Conservation (phyloP, 2,797 vertebrate species). For the Chloroceryle amazona region DNA sequence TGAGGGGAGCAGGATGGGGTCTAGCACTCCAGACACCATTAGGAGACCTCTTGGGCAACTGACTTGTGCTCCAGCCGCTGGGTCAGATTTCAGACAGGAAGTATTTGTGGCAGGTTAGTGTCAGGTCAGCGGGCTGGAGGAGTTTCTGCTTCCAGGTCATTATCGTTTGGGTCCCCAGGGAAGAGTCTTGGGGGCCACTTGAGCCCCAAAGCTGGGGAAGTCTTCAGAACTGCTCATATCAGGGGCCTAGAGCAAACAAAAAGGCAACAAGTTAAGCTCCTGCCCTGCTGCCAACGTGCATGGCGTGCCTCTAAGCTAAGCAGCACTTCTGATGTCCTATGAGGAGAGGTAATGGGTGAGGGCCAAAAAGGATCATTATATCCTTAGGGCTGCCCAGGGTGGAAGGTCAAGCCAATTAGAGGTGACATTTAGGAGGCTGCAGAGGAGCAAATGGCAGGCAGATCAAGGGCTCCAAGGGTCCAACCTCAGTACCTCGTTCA, state of each 20-base stretch:
- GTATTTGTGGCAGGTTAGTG: slow-evolving; percentile 68
- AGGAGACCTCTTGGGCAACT: slow-evolving; percentile 80
- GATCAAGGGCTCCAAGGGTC: neutral
- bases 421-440: neutral
- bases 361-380: accelerated
- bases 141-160: slow-evolving; percentile 81
- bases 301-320: neutral
- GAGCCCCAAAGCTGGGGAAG: slow-evolving; percentile 97
- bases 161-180: slow-evolving; percentile 99
- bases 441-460: neutral
- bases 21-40: slow-evolving; percentile 76
- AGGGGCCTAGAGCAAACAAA: slow-evolving; percentile 88
- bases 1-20: slow-evolving; percentile 57
- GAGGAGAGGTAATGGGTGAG: neutral
- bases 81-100: slow-evolving; percentile 75
- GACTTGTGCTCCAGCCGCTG: slow-evolving; percentile 78
- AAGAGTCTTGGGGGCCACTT: slow-evolving; percentile 92
- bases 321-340: neutral
- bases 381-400: neutral
- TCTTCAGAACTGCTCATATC: slow-evolving; percentile 99
- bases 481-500: neutral
- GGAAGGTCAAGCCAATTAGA: neutral
- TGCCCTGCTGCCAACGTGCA: neutral
- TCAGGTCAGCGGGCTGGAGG: slow-evolving; percentile 81
- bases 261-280: slow-evolving; percentile 59